Evolutionary conservation across 2,113 vertebrate genomes (phyloP).

Genomic region (Mesembrinibis cayennensis): DNA sequence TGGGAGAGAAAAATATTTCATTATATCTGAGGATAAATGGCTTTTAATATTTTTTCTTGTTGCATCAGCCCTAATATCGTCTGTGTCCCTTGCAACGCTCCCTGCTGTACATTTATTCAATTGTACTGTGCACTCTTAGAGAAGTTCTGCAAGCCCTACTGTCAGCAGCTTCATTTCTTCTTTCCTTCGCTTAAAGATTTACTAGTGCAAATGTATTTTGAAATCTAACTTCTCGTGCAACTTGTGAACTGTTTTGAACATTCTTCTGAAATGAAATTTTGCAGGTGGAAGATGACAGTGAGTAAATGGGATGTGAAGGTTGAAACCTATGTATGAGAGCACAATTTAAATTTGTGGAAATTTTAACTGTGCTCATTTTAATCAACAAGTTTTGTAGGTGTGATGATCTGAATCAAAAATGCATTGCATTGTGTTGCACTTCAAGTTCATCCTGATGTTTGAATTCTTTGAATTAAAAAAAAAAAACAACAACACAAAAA

Average conservation of each 20-base stretch:
- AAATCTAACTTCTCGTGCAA: not conserved
- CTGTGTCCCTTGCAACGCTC: not conserved
- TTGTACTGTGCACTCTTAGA: not conserved
- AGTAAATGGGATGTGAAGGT: not conserved
- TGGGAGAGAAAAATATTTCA: not conserved
- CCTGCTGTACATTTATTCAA: not conserved
- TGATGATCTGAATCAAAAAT: not conserved
- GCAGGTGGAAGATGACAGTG: not conserved
- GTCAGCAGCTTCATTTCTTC: not conserved
- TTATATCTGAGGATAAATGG: not conserved
- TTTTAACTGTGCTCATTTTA: not conserved
- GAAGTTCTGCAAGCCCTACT: not conserved
- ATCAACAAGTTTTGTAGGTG: not conserved
- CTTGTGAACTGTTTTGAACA: not conserved
- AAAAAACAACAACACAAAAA: not conserved
- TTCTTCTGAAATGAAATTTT: not conserved
- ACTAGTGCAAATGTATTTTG: not conserved
- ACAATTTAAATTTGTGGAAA: not conserved
- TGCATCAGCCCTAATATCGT: not conserved
- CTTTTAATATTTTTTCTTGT: not conserved
- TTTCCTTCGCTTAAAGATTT: not conserved
- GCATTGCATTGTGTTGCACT: not conserved
- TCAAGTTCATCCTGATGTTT: not conserved
- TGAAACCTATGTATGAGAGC: not conserved
- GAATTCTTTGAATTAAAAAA: not conserved